Base-by-base conservation (phyloP, 2,113 vertebrate genomes). In the Anolis carolinensis region DNA sequence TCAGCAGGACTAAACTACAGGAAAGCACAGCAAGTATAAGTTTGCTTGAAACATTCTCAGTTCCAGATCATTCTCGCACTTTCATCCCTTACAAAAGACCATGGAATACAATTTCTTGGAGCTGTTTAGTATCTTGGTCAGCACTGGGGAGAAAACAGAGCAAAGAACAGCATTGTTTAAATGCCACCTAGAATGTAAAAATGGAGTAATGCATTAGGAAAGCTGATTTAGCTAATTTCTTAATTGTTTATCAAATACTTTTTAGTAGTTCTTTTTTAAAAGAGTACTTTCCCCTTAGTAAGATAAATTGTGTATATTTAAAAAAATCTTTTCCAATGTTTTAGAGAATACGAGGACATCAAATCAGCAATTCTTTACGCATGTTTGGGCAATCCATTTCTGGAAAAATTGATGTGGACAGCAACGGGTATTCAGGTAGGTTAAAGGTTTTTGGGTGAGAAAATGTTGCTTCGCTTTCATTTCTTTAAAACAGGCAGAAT, bases 341-440 rank as follows among this genome's bases (percentile, higher is more conserved):
- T 86, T 90, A 98, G 97, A 97, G 96, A 95, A 97, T 98, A 88
- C 94, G 96, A 89, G 97, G 95, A 67, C 95, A 93, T 36, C 83
- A 95, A 71, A 87, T 97, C 79, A 95, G 97, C 80, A 89, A 93
- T 76, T 92, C 92, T 65, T 94, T 98, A 88, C 96, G 93, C 81
- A 98, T 97, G 96, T 98, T 98, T 93, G 97, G 97, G 81, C 97
- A 98, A 77, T 98, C 97, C 55, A 96, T 98, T 91, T 96, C 97
- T 78, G 96, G 97, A 76, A 95, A 95, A 89, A 91, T 98, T 39
- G 97, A 98, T 94, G 95, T 94, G 86, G 97, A 98, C 94, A 93
- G 96, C 88, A 98, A 98, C 93, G 97, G 97, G 55, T 98, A 97
- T 94, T 88, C 97, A 94, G 97, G 97, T 98, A 85, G 95, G 92